A percentile compares a stretch with the other conserved stretches of the same genome.
phyloP scores from a whole-genome alignment of 2,888 invertebrate genomes.

The Malthinus seriepunctatus region DNA sequence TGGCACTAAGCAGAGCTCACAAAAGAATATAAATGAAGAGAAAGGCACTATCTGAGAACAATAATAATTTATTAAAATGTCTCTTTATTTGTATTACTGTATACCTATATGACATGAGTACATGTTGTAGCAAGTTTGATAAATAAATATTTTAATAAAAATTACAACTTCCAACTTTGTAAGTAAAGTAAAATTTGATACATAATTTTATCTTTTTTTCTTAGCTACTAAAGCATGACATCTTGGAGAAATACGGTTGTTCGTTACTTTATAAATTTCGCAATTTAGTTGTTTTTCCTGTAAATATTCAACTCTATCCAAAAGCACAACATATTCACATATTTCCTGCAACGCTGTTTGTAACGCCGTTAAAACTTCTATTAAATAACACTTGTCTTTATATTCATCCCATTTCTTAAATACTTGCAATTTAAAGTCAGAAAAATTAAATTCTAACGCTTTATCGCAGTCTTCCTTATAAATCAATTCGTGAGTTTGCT shows the following conservation, averaged over 20 bases:
- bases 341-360: constrained; percentile 60
- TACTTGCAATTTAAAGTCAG: constrained; percentile 33
- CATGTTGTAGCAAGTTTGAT: no score
- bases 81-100: no score
- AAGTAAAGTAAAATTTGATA: not conserved
- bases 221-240: constrained; percentile 64
- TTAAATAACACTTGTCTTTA: constrained; percentile 47
- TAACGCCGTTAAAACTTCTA: constrained; percentile 55
- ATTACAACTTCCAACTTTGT: no score
- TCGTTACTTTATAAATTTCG: constrained; percentile 62
- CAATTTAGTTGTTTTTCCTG: constrained; percentile 51
- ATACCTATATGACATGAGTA: no score
- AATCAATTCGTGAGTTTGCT: constrained; percentile 40
- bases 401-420: constrained; percentile 44
- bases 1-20: no score
- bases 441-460: constrained; percentile 13
- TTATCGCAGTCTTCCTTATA: constrained; percentile 11
- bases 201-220: constrained; percentile 46
- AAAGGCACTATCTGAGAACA: no score
- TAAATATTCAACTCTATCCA: constrained; percentile 59
- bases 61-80: no score
- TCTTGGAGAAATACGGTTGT: constrained; percentile 67
- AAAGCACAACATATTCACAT: constrained; percentile 60
- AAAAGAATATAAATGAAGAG: no score
- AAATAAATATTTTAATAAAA: no score